Evolutionary conservation across 92 coral and sea anemone genomes (phyloP).

Genomic region (Phenganax subtilis): DNA sequence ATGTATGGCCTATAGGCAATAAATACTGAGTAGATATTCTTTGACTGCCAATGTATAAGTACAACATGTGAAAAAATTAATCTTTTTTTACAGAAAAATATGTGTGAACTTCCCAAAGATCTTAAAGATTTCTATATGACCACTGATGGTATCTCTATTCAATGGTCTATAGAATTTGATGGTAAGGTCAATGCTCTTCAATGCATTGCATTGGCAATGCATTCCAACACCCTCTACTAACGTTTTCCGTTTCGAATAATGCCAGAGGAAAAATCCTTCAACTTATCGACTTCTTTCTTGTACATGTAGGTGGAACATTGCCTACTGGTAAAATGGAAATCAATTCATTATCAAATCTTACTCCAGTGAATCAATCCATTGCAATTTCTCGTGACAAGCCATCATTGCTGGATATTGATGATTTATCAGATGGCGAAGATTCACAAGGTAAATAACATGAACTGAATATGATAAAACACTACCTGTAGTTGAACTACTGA

Average conservation of each 20-base stretch:
- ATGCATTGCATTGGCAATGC: neutral
- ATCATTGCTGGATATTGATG: slow-evolving; percentile 74
- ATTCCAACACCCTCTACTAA: too few relatives aligned
- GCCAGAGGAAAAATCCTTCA: neutral
- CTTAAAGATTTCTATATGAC: slow-evolving; percentile 77
- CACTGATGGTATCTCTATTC: slow-evolving; percentile 87
- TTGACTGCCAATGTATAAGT: neutral
- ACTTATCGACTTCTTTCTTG: neutral
- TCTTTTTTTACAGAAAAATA: slow-evolving; percentile 57
- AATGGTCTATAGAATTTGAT: slow-evolving; percentile 93
- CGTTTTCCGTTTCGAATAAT: too few relatives aligned
- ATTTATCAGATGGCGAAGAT: slow-evolving; percentile 64
- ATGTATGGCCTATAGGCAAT: too few relatives aligned
- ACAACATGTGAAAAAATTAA: neutral
- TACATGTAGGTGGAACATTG: slow-evolving; percentile 68
- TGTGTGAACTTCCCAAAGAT: slow-evolving; percentile 88
- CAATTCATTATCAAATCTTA: slow-evolving; percentile 72
- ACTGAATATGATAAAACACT: neutral
- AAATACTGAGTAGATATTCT: neutral
- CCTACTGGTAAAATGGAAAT: slow-evolving; percentile 94
- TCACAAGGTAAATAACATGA: slow-evolving; percentile 46
- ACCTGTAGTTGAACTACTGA: too few relatives aligned
- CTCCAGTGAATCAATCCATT: slow-evolving; percentile 48
- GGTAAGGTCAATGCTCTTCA: slow-evolving; percentile 43
- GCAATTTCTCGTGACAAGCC: slow-evolving; percentile 73